Percentiles rank a stretch among this genome's conserved stretches.
Evolutionary conservation across 2,888 invertebrate species (phyloP).

Genomic region (Strigamia crassipes): DNA sequence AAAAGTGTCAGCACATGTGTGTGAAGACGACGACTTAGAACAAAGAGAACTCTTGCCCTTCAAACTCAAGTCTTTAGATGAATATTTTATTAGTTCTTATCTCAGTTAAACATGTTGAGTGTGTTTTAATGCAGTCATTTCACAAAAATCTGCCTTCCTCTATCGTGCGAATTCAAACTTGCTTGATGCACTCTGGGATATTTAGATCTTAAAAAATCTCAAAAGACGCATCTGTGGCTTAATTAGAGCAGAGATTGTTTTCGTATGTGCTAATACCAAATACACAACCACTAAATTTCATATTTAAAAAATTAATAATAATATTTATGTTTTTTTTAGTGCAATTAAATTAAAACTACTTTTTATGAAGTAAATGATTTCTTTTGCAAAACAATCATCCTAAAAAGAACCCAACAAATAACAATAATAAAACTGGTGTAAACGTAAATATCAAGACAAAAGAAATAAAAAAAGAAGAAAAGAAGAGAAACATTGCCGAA

Average conservation of each 20-base stretch:
- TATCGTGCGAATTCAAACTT: constrained; percentile 17
- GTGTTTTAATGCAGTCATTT: constrained; percentile 15
- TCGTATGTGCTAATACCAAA: not conserved
- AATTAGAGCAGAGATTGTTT: not conserved
- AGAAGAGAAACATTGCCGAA: not conserved
- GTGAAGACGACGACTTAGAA: constrained; percentile 2
- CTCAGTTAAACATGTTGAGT: constrained; percentile 35
- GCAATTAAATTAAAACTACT: not conserved
- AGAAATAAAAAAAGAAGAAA: not conserved
- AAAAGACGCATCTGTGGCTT: constrained; percentile 27
- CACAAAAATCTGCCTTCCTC: not conserved
- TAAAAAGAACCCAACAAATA: not conserved
- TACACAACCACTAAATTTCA: not conserved
- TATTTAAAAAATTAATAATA: not conserved
- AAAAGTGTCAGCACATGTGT: constrained; percentile 21
- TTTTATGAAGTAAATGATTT: not conserved
- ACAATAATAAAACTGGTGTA: not conserved
- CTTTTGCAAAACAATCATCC: not conserved
- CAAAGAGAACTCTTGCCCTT: constrained; percentile 23
- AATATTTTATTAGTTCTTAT: constrained; percentile 34
- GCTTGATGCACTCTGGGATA: constrained; percentile 31
- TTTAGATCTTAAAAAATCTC: constrained; percentile 18
- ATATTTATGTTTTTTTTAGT: not conserved
- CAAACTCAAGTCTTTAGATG: constrained; percentile 29
- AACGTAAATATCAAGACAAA: constrained; percentile 38